Evolutionary conservation across 2,797 vertebrate species (phyloP).

Genomic region (Peromyscus attwateri): DNA sequence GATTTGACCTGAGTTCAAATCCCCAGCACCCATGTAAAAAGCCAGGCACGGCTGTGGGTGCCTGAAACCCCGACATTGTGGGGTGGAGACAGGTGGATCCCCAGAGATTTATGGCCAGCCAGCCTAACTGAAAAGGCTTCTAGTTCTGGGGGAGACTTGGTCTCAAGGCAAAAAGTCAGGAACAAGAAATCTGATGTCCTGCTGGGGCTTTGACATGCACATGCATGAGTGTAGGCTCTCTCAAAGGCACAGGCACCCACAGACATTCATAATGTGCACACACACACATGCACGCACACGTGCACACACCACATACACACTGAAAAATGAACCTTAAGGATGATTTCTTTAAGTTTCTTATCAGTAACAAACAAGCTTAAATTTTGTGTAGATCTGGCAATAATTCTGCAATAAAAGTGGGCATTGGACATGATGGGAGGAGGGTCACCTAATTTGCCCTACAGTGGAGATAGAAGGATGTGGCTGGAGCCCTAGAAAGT

Average conservation of each 20-base stretch:
- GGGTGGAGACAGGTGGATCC: background rate
- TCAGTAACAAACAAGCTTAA: background rate
- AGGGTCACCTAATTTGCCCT: background rate
- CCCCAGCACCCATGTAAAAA: background rate
- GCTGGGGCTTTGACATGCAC: background rate
- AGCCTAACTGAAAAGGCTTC: background rate
- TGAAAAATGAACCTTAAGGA: background rate
- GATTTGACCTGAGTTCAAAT: background rate
- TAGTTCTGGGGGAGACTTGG: background rate
- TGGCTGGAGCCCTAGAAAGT: background rate
- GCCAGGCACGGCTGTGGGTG: background rate
- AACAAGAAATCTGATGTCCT: background rate
- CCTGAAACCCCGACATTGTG: background rate
- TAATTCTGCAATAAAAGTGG: background rate
- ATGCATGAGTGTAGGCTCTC: background rate
- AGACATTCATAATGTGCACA: background rate
- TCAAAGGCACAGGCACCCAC: background rate
- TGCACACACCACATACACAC: background rate
- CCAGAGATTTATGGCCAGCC: background rate
- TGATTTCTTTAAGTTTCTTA: background rate
- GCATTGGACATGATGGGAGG: background rate
- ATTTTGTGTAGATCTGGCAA: background rate
- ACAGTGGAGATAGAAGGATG: background rate
- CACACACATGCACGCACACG: background rate
- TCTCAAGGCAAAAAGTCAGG: background rate